Base-by-base conservation (phyloP, 2,888 invertebrate genomes). In the Chaetogeoica ovagalla region DNA sequence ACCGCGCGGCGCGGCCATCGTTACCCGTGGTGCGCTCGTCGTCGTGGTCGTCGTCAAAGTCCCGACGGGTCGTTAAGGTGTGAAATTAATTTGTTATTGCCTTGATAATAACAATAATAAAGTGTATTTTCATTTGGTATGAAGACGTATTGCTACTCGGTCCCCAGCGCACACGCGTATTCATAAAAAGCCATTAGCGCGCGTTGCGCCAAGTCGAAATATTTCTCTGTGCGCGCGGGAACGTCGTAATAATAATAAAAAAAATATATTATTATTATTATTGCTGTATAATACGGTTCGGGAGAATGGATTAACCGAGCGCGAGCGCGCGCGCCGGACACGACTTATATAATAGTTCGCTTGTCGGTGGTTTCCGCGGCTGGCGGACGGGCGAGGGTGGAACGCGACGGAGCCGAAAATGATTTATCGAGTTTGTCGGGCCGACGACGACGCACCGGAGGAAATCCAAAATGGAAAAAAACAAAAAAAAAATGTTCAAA, bases 81-180 rank as follows among this genome's bases (percentile, higher is more conserved):
- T 77, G 77, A 77, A 77, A 77, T 77, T 77, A 77, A 77, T 77
- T 77, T 77, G 77, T 77, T 77, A 77, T 77, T 62, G 77, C 77
- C 77, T 69, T 39, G 77, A 77, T 70, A 62, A 77, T 15, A 63
- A 37, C 17, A 63, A 63, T 37, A 70, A 70, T 60, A 72, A 68
- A 77, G 60, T 69, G 30, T 76, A 76, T 69, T 76, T 60, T 76
- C 69, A 60, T 76, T 76, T 77, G 68, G 69, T 77, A 21, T 77
- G 69, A 77, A 77, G 77, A 77, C 69, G 55, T 77, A 77, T 62
- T 69, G 73, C 74, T 69, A 60, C 68, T 60, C 52, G 62, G 48
- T 9, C 11, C 1, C 48, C 1, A 9, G 48, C 11, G 48, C 48
- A 48, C 48, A 11, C 43, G 6, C 30, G 30, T 30, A 2, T 30